Conservation (phyloP, 2,797 vertebrate species). For the Falco columbarius region DNA sequence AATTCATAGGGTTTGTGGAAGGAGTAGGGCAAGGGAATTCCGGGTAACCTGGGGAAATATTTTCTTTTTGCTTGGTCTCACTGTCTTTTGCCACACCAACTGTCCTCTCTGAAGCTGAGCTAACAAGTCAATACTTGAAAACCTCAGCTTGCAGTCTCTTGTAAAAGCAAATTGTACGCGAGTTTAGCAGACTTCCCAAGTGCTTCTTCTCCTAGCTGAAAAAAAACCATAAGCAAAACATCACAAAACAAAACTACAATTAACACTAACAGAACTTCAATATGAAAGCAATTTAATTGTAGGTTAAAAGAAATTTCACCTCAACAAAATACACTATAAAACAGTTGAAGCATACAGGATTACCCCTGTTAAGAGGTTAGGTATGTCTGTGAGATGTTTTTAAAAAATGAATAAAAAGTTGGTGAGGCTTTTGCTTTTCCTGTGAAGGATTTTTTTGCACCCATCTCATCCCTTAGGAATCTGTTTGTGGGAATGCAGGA, state of each 20-base stretch:
- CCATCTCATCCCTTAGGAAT: neutral
- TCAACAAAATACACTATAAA: neutral
- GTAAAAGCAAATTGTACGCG: neutral
- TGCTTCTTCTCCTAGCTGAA: neutral
- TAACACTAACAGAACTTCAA: neutral
- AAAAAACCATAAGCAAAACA: neutral
- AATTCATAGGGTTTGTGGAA: neutral
- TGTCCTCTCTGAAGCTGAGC: neutral
- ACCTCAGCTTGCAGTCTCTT: neutral
- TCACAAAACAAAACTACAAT: neutral
- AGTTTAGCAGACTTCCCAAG: neutral
- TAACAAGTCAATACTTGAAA: neutral
- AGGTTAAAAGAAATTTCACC: neutral
- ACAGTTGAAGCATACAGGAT: neutral
- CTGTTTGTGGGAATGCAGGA: accelerated
- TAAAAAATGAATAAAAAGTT: neutral
- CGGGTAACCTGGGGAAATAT: neutral
- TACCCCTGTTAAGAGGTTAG: neutral
- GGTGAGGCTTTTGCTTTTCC: neutral
- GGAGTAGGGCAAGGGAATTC: neutral
- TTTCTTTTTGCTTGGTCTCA: neutral
- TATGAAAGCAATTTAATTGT: neutral
- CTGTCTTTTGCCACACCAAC: neutral
- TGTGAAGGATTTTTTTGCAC: neutral
- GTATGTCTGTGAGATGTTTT: neutral